Percentiles rank a stretch among this genome's conserved stretches.
Conservation (phyloP, 2,113 vertebrate genomes). For the Merops nubicus region DNA sequence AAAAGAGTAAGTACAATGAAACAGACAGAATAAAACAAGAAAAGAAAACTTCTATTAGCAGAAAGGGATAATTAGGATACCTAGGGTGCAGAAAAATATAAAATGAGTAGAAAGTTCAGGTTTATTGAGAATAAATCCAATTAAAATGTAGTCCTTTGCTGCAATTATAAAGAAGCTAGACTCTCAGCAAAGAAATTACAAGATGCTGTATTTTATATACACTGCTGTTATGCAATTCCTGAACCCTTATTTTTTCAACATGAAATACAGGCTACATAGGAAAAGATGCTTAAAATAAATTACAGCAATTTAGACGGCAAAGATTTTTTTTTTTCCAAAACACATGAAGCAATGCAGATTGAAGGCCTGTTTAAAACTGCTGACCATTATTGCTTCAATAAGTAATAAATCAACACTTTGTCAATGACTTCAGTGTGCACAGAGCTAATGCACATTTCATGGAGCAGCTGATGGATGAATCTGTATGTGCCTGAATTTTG, state of each 20-base stretch:
- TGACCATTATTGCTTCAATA: neutral
- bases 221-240: accelerated
- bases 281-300: neutral
- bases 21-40: neutral
- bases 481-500: neutral
- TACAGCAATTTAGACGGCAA: neutral
- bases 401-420: neutral
- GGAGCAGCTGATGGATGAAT: neutral
- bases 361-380: neutral
- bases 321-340: neutral
- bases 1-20: constrained; percentile 8
- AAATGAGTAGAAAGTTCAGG: neutral
- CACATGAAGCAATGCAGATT: neutral
- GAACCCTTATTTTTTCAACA: neutral
- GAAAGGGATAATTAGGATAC: neutral
- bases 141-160: neutral
- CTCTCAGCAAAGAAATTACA: neutral
- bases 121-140: constrained; percentile 4
- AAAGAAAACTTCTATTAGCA: neutral
- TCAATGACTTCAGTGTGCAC: neutral
- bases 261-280: neutral
- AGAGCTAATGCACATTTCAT: neutral
- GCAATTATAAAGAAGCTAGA: neutral
- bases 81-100: neutral
- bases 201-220: neutral